A percentile compares a stretch with the other conserved stretches of the same genome.
Conservation (phyloP, 1,140 invertebrate species). For the Thrips palmi region DNA sequence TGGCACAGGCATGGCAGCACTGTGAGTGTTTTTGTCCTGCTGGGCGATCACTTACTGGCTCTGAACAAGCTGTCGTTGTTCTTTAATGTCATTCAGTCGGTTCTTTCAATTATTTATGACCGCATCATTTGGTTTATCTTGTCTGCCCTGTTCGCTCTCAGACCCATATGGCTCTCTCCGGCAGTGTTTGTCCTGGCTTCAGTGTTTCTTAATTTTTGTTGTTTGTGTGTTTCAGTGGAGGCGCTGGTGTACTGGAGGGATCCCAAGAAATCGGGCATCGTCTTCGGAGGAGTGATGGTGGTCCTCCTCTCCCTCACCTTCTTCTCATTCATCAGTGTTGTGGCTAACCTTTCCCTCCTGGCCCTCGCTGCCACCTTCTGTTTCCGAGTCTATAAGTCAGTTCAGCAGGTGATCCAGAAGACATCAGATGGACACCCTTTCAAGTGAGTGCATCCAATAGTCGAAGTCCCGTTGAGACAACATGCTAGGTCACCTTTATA, state of each 20-base stretch:
- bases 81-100: neutral
- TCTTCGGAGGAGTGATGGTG: constrained; percentile 69
- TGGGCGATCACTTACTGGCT: too few relatives aligned
- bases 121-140: neutral
- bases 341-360: constrained; percentile 76
- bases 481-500: constrained; percentile 2
- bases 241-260: constrained; percentile 94
- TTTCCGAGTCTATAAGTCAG: constrained; percentile 91
- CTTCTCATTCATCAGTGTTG: constrained; percentile 88
- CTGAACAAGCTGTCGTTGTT: constrained; percentile 1
- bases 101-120: neutral
- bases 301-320: constrained; percentile 80
- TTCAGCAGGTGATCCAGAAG: constrained; percentile 91
- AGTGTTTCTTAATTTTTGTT: constrained; percentile 12
- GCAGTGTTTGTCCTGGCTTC: neutral
- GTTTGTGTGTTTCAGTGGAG: constrained; percentile 53
- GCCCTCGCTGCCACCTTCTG: constrained; percentile 64
- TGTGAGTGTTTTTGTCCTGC: too few relatives aligned
- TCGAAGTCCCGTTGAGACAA: constrained; percentile 1
- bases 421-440: constrained; percentile 93
- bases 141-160: neutral
- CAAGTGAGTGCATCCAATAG: constrained; percentile 47
- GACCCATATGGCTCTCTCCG: too few relatives aligned
- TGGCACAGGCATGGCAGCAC: too few relatives aligned
- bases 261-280: constrained; percentile 80